These are phyloP conservation scores for Petromus typicus DNA, from an alignment of 2,113 vertebrate genomes.

Conservation along the genomic window DNA sequence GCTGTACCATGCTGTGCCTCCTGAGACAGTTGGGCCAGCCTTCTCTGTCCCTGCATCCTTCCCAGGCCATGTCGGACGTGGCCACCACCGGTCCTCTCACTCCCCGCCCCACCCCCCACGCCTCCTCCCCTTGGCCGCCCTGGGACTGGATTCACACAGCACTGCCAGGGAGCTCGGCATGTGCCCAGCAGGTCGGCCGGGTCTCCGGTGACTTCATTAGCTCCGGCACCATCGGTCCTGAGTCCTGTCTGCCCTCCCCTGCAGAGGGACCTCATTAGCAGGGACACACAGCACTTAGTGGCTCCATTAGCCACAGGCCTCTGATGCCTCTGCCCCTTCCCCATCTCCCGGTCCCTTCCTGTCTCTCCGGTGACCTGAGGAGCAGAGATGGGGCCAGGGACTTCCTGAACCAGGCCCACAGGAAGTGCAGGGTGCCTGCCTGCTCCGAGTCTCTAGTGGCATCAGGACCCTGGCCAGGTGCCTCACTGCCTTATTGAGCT, in stretches of 20 bases:
- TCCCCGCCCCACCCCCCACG: accelerated
- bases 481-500: neutral
- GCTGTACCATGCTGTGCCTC: accelerated
- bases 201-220: constrained; percentile 87
- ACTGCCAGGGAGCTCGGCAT: neutral
- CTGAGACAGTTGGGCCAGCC: accelerated
- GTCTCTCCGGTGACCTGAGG: neutral
- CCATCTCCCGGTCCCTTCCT: neutral
- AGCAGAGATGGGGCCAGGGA: neutral
- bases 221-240: constrained; percentile 71
- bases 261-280: constrained; percentile 81
- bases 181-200: constrained; percentile 75
- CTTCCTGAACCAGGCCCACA: neutral
- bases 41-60: neutral
- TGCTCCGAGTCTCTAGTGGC: too few relatives aligned
- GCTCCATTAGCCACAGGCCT: neutral
- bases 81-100: neutral
- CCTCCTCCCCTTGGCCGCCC: neutral
- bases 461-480: neutral
- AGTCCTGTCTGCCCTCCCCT: neutral
- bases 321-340: neutral
- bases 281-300: constrained; percentile 62
- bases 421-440: neutral
- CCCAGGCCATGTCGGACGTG: neutral
- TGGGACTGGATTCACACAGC: constrained; percentile 59